phyloP scores from a whole-genome alignment of 37 sponge, comb jelly and placozoan species.

The Halichondria panicea region DNA sequence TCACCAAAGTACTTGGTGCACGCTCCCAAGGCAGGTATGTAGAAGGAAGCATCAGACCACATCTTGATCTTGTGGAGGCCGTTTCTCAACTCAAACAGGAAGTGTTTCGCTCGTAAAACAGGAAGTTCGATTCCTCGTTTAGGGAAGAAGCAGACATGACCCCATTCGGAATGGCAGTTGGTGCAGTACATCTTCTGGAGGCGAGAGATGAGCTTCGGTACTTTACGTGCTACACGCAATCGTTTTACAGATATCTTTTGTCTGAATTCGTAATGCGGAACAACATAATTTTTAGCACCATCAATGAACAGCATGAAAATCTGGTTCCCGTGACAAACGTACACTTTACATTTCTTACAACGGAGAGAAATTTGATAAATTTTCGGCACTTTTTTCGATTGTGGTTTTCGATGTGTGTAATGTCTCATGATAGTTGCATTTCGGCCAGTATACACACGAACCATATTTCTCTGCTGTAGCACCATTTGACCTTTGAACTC shows the following conservation, averaged over 20 bases:
- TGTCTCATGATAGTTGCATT: not conserved
- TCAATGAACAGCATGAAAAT: constrained; percentile 12
- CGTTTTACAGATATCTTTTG: not conserved
- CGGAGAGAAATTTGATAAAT: not conserved
- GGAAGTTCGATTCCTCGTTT: not conserved
- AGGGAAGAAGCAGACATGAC: constrained; percentile 7
- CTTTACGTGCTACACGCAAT: not conserved
- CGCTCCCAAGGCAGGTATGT: constrained; percentile 5
- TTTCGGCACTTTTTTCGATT: not conserved
- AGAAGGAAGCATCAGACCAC: constrained; percentile 22
- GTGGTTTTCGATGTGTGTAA: not conserved
- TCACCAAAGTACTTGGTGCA: constrained; percentile 2
- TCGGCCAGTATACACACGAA: not conserved
- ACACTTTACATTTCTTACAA: constrained; percentile 14
- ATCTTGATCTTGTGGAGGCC: constrained; percentile 4
- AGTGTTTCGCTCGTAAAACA: constrained; percentile 23
- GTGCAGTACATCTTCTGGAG: not conserved
- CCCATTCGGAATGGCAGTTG: constrained; percentile 17
- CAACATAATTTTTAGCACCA: constrained; percentile 3
- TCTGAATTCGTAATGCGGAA: constrained; percentile 8
- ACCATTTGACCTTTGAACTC: not conserved
- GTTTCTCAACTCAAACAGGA: constrained; percentile 4
- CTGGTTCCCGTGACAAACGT: constrained; percentile 10
- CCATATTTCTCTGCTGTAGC: not conserved
- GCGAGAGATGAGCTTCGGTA: not conserved